phyloP scores from a whole-genome alignment of 1,140 invertebrate species.

The Trichonephila clavipes region DNA sequence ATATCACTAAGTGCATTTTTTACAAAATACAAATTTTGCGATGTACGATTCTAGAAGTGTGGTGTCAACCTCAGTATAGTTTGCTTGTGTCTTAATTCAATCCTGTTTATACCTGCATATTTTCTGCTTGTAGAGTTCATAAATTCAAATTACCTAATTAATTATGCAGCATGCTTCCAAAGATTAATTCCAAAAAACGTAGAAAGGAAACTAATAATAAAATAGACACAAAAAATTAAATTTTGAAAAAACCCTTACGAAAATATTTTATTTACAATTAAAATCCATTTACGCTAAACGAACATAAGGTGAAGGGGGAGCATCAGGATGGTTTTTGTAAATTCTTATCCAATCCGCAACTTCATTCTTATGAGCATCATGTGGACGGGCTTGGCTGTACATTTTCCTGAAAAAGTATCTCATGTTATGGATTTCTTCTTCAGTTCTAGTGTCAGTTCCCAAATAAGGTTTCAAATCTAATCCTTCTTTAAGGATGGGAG shows the following conservation, averaged over 20 bases:
- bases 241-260: neutral
- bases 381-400: constrained; percentile 84
- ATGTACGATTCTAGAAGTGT: no score
- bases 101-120: no score
- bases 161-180: no score
- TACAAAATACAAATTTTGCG: no score
- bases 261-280: neutral
- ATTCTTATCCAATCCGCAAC: constrained; percentile 89
- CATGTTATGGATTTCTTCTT: constrained; percentile 85
- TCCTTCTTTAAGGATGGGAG: constrained; percentile 83
- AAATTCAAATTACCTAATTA: no score
- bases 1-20: no score
- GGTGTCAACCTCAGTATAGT: no score
- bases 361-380: constrained; percentile 86
- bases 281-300: neutral
- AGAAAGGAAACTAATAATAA: no score
- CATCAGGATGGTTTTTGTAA: constrained; percentile 81
- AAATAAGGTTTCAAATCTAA: constrained; percentile 89
- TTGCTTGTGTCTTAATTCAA: no score
- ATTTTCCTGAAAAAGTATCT: constrained; percentile 86
- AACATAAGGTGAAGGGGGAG: constrained; percentile 61
- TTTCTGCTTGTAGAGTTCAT: no score
- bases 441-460: constrained; percentile 85
- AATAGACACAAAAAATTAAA: neutral
- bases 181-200: no score